Evolutionary conservation across 2,113 vertebrate genomes (phyloP), one percentile per base, ranked within the genome.

Genomic region (Gambusia holbrooki): DNA sequence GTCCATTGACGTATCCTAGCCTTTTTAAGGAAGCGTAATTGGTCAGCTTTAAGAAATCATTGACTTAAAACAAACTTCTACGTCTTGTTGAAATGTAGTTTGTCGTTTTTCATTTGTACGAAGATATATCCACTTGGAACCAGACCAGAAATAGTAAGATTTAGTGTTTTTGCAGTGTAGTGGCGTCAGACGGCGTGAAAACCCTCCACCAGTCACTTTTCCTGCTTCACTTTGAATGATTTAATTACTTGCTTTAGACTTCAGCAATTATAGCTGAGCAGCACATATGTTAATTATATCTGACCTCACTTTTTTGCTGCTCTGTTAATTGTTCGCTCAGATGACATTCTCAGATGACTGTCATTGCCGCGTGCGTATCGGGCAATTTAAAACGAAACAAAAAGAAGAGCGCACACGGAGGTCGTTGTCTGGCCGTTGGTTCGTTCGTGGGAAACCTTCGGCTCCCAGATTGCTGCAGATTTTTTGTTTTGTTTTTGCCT

Each of bases 201-300:
- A 32, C 32, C 33, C 76, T 71, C 76, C 10, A n/a, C 72, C 45
- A 45, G 42, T 82, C 76, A 80, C 74, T 86, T 84, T 84, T 85
- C 75, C 66, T 30, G 81, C 81, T 71, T 89, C 83, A 82, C 80
- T 86, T 70, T 75, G 76, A 88, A 79, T 85, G 74, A 92, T 89
- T 92, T 89, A 90, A 92, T 91, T 89, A 90, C 84, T 90, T 65
- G 83, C 86, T 86, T 87, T 86, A 81, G 87, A 92, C 90, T 89
- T 84, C 75, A 90, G 88, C 90, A 90, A 90, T 92, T 91, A 91
- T 86, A 89, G 82, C 89, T 87, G 85, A 86, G 81, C 87, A 75
- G 90, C 84, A 86, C 89, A 88, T 91, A 88, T 92, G 90, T 91
- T 93, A 91, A 92, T 92, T 92, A 90, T 87, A 88, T 88, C 89